These are phyloP conservation scores for Thamnophis elegans DNA, from an alignment of 2,797 vertebrate species.

Conservation along the genomic window DNA sequence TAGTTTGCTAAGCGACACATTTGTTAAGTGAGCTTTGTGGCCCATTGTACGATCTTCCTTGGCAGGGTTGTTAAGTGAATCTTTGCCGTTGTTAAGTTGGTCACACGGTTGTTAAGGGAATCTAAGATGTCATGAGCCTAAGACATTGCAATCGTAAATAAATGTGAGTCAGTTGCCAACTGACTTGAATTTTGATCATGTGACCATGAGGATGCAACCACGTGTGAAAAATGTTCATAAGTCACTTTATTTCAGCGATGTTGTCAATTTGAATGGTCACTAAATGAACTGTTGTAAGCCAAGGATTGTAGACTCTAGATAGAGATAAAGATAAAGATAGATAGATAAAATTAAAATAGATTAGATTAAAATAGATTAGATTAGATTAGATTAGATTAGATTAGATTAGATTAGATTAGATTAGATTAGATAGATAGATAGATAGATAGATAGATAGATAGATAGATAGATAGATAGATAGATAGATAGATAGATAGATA, in stretches of 20 bases:
- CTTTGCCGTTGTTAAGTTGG: neutral
- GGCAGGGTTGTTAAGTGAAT: neutral
- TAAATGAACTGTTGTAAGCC: neutral
- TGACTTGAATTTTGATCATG: neutral
- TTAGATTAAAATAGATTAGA: no score
- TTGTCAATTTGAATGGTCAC: neutral
- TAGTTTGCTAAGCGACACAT: neutral
- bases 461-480: no score
- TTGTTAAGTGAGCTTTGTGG: neutral
- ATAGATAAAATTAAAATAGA: no score
- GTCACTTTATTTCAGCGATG: neutral
- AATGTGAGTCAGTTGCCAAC: neutral
- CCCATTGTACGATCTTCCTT: neutral
- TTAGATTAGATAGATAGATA: no score
- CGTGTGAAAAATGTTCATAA: neutral
- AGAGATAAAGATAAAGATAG: no score
- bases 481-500: no score
- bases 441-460: no score
- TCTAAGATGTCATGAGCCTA: no score
- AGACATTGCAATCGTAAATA: neutral
- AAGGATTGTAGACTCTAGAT: neutral
- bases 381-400: no score
- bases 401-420: no score
- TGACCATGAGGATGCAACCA: neutral
- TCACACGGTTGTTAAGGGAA: neutral